These are phyloP conservation scores for Melanophora roralis DNA, from an alignment of 2,888 invertebrate genomes.

Conservation along the genomic window DNA sequence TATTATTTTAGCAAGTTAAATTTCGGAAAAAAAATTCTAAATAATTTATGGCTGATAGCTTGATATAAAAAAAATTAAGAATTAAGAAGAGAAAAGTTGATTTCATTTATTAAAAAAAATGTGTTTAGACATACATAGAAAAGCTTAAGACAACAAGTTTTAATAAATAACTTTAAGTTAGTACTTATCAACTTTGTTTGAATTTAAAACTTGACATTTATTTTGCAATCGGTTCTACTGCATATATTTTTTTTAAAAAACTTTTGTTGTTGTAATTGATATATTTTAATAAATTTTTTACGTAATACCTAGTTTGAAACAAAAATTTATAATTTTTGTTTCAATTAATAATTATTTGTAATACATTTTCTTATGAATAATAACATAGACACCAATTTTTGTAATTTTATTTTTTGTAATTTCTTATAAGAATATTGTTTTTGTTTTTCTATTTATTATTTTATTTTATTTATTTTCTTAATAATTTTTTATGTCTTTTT, in stretches of 20 bases:
- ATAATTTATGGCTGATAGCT: too few relatives aligned
- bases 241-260: background rate
- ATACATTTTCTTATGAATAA: constrained; percentile 45
- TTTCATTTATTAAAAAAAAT: too few relatives aligned
- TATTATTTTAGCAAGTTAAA: too few relatives aligned
- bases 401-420: constrained; percentile 56
- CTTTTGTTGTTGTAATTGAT: constrained; percentile 1
- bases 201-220: background rate
- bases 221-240: constrained; percentile 1
- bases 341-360: background rate
- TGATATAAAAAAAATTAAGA: too few relatives aligned
- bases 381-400: constrained; percentile 54
- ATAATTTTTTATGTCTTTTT: constrained; percentile 7
- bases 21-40: too few relatives aligned
- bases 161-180: constrained; percentile 7
- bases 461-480: constrained; percentile 45
- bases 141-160: too few relatives aligned
- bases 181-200: too few relatives aligned
- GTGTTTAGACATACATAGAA: too few relatives aligned
- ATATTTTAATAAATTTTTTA: constrained; percentile 6
- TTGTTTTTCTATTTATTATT: constrained; percentile 45
- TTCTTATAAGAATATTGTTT: constrained; percentile 53
- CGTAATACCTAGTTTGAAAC: constrained; percentile 15
- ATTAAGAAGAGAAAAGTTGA: too few relatives aligned
- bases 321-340: background rate